Evolutionary conservation across 2,113 vertebrate species (phyloP).

Genomic region (Euleptes europaea): DNA sequence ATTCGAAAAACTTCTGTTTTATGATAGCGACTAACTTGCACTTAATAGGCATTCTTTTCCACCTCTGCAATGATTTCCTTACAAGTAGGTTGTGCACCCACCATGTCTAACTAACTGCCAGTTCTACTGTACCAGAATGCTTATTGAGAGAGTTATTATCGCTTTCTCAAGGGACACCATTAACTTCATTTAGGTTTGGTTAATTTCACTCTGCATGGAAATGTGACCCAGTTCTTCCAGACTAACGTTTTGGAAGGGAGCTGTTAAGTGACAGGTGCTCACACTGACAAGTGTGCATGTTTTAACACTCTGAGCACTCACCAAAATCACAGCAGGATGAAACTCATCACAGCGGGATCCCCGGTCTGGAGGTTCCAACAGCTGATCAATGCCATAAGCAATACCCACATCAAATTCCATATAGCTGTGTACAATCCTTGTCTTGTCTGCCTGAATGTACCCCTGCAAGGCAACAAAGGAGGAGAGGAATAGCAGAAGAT

Average conservation of each 20-base stretch:
- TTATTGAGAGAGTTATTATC: background rate
- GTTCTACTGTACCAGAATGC: background rate
- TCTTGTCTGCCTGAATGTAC: conserved; percentile 79
- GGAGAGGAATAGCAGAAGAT: background rate
- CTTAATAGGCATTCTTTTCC: background rate
- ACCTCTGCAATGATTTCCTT: background rate
- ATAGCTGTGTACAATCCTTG: conserved; percentile 81
- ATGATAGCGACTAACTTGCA: no score
- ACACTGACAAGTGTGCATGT: background rate
- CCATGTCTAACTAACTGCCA: no score
- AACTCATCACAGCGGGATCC: conserved; percentile 88
- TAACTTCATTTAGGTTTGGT: background rate
- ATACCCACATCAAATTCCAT: conserved; percentile 85
- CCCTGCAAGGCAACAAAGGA: conserved; percentile 74
- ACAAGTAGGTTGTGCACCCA: no score
- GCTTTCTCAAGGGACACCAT: background rate
- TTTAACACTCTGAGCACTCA: conserved; percentile 12
- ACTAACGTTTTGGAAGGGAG: background rate
- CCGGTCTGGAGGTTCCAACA: conserved; percentile 89
- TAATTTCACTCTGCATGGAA: background rate
- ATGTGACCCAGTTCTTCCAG: no score
- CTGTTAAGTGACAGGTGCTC: background rate
- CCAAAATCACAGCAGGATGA: conserved; percentile 45
- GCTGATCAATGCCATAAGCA: conserved; percentile 86
- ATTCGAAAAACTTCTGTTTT: no score